Evolutionary conservation across 1,140 invertebrate species (phyloP), one percentile per base, ranked within the genome.

Genomic region (Heterodera schachtii): DNA sequence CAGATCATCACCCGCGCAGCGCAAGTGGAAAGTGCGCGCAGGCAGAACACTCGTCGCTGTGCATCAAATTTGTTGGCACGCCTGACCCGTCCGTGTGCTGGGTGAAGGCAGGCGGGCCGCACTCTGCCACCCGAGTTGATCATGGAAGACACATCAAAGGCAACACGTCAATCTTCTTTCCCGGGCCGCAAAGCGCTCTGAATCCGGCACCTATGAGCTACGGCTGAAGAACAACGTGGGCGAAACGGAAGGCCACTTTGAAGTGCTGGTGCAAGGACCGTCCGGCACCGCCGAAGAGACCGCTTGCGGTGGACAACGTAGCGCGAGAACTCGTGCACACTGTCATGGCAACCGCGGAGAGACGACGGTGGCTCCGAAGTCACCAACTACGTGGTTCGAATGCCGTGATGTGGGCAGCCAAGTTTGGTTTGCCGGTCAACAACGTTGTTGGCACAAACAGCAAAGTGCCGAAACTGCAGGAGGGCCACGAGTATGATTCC

Each of bases 401-500:
- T 98, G 98, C 92, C 93, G 95, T 19, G 96, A 98, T 91, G 91
- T 94, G 78, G 94, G 96, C 88, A 95, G 95, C 75, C 96, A 96
- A 83, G 94, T 94, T 44, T 98, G 97, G 97, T 95, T n/a, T 97
- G 67, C 96, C 96, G 75, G 96, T 96, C 21, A 95, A 94, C 90
- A 94, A 95, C 79, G 94, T 96, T 0, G 93, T 71, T 49, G 94
- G 95, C 78, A 93, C 95, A 87, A 94, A 95, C 90, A 92, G 94
- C 69, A 93, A 95, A 69, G 95, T 97, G 5, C 85, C 94, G 93
- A 64, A 93, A 79, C 91, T 99, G 4, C 94, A 96, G 84, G 96
- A 98, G 92, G 96, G 96, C 70, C 95, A 96, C 89, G 95, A 98
- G 90, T 99, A 99, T 90, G 98, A 90, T 98, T 98, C 93, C 93